A percentile compares a stretch with the other conserved stretches of the same genome.
Evolutionary conservation across 2,888 invertebrate species (phyloP).

Genomic region (Elmis aenea): DNA sequence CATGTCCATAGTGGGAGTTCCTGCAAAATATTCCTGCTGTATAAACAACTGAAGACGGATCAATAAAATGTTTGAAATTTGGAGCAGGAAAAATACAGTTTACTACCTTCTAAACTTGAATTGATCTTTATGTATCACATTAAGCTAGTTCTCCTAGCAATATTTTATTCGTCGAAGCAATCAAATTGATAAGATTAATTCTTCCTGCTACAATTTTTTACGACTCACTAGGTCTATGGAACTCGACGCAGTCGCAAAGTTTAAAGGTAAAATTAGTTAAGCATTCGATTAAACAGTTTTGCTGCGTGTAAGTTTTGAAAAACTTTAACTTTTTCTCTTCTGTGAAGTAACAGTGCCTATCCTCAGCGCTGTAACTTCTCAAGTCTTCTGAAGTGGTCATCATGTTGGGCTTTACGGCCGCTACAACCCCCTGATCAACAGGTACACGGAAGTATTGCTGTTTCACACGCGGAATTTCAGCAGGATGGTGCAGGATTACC

Average conservation of each 20-base stretch:
- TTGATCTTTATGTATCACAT: no score
- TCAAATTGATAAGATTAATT: not conserved
- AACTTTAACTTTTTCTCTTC: constrained; percentile 56
- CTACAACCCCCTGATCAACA: constrained; percentile 58
- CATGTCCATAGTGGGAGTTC: no score
- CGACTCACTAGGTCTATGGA: constrained; percentile 57
- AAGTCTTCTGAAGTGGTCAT: constrained; percentile 62
- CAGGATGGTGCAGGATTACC: constrained; percentile 43
- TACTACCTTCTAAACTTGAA: no score
- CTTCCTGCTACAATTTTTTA: no score
- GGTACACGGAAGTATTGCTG: constrained; percentile 59
- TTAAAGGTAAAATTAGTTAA: constrained; percentile 56
- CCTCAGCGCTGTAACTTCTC: constrained; percentile 53
- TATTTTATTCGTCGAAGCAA: no score
- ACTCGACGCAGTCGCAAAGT: constrained; percentile 58
- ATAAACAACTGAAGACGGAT: no score
- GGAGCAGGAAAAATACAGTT: no score
- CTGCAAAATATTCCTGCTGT: no score
- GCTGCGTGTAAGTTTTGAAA: constrained; percentile 61
- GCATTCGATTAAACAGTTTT: constrained; percentile 64
- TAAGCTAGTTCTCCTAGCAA: no score
- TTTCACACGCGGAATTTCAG: constrained; percentile 57
- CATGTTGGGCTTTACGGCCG: constrained; percentile 64
- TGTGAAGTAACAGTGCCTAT: constrained; percentile 61
- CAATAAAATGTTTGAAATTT: no score